These are phyloP conservation scores for Anguilla anguilla DNA, from an alignment of 2,797 vertebrate species.

Conservation along the genomic window DNA sequence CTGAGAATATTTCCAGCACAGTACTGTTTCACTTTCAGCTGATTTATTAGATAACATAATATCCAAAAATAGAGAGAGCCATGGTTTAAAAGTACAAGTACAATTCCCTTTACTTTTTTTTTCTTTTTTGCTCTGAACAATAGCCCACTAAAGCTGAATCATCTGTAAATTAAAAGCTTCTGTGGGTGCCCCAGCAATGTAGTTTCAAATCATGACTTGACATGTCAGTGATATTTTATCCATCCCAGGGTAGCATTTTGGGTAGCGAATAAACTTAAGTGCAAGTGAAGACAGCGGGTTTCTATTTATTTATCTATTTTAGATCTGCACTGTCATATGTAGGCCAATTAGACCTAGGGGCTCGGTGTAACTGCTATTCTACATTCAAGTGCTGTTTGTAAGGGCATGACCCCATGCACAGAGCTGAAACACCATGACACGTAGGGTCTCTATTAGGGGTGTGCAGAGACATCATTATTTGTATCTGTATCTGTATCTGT, in stretches of 20 bases:
- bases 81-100: not conserved
- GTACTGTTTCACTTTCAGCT: not conserved
- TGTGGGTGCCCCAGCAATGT: not conserved
- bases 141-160: constrained; percentile 3
- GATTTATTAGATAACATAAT: not conserved
- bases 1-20: not conserved
- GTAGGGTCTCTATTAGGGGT: not conserved
- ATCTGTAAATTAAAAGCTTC: not conserved
- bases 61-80: not conserved
- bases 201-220: not conserved
- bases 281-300: not conserved
- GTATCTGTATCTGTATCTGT: too few species aligned
- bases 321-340: not conserved
- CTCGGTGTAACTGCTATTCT: not conserved
- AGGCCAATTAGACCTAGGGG: not conserved
- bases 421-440: not conserved
- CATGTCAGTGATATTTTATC: not conserved
- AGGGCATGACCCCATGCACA: not conserved
- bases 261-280: not conserved
- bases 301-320: not conserved
- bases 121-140: not conserved
- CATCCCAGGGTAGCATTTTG: not conserved
- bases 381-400: not conserved
- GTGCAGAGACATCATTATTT: too few species aligned
- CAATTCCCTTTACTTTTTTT: not conserved